Evolutionary conservation across 2,797 vertebrate species (phyloP).

Genomic region (Oryzias dopingdopingensis): DNA sequence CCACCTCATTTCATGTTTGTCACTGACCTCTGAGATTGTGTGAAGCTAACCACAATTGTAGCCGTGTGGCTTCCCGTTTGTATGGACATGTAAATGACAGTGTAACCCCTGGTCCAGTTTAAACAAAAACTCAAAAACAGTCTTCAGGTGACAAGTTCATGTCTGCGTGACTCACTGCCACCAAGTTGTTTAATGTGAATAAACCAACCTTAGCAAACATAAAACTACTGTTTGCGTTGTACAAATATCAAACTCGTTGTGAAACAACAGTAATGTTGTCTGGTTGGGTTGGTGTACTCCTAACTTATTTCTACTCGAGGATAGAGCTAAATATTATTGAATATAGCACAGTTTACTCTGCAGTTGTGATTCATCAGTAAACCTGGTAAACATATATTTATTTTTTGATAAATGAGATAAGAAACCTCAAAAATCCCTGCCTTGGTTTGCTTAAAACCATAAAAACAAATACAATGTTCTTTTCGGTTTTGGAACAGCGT

Average conservation of each 20-base stretch:
- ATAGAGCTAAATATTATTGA: neutral
- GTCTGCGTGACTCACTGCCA: constrained; percentile 10
- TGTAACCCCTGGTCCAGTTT: constrained; percentile 5
- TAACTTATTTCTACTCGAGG: neutral
- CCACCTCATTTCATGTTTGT: neutral
- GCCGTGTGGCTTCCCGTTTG: constrained; percentile 26
- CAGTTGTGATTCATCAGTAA: neutral
- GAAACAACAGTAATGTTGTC: neutral
- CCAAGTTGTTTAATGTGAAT: constrained; percentile 2
- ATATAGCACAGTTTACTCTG: neutral
- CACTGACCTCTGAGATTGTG: neutral
- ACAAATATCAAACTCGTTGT: neutral
- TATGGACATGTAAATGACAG: neutral
- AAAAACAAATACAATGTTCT: no score
- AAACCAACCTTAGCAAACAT: neutral
- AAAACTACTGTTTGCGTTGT: neutral
- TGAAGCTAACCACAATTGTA: neutral
- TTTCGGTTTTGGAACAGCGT: no score
- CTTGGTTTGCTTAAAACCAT: neutral
- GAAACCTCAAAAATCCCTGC: constrained; percentile 3
- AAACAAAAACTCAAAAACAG: constrained; percentile 12
- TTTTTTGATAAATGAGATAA: constrained; percentile 33
- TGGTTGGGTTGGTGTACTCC: neutral
- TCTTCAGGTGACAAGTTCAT: constrained; percentile 3
- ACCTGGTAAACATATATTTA: constrained; percentile 10